Base-by-base conservation (phyloP, 2,113 vertebrate genomes). In the Petromus typicus region DNA sequence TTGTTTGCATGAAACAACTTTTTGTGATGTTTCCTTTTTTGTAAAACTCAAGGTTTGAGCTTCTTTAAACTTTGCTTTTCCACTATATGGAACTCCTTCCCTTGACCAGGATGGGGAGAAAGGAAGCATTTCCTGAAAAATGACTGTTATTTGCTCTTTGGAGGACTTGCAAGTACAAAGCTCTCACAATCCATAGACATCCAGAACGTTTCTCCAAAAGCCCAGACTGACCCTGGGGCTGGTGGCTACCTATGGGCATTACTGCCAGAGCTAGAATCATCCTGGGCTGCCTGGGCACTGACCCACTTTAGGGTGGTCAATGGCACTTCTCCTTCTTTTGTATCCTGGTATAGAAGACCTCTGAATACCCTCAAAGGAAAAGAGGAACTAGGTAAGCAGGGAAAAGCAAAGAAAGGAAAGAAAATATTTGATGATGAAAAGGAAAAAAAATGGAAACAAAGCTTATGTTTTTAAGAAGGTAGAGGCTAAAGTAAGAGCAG, bases 291-390 rank as follows among this genome's bases (percentile, higher is more conserved):
- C 27, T 45, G 73, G 3, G 20, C 54, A n/a, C 13, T 32, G 37
- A 30, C 10, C 51, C 61, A 3, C 34, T 12, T 11, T 4, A 1
- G 7, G 0, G 2, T 51, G n/a, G 63, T 9, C 43, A 25, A 25
- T 9, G 2, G 56, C 25, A 10, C 10, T 3, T 7, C 37, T 34
- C 5, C 25, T 76, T 75, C 56, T 61, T 95, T 80, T 56, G 82
- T 17, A 45, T 32, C 64, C 40, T 11, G 2, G 10, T 4, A 25
- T 18, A 34, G 9, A 93, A 91, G 37, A 40, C 32, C 40, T 40
- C 43, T 20, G 34, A 67, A 51, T 7, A 51, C 10, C 6, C 48
- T 51, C 48, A 51, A 51, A 51, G 48, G 48, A 10, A 10, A 51
- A 51, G 48, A 51, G 48, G 48, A 51, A 51, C 48, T 51, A 51